Evolutionary conservation across 2,113 vertebrate genomes (phyloP).

Genomic region (Solea senegalensis): DNA sequence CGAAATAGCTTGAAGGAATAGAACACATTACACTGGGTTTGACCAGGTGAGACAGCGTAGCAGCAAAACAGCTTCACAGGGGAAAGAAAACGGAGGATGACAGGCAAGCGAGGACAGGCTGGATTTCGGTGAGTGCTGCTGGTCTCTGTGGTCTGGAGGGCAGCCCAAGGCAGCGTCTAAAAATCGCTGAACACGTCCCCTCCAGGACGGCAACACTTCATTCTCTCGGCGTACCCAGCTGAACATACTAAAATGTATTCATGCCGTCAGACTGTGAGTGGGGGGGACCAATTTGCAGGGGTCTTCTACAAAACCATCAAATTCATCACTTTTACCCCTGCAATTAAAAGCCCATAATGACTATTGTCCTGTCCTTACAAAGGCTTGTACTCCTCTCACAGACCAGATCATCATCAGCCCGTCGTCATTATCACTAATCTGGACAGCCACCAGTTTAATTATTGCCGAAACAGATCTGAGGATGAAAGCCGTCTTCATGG

Average conservation of each 20-base stretch:
- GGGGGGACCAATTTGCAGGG: too few relatives aligned
- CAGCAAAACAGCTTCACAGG: slow-evolving; percentile 35
- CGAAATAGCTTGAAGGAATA: slow-evolving; percentile 25
- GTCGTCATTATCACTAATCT: not conserved
- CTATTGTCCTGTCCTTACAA: not conserved
- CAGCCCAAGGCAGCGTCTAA: slow-evolving; percentile 54
- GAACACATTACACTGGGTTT: slow-evolving; percentile 1
- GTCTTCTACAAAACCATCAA: too few relatives aligned
- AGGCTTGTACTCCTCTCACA: not conserved
- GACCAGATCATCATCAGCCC: not conserved
- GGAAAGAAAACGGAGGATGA: slow-evolving; percentile 20
- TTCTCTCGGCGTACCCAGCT: slow-evolving; percentile 8
- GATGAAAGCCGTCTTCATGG: not conserved
- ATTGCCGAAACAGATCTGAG: not conserved
- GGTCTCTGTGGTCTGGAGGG: slow-evolving; percentile 51
- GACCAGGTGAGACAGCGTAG: slow-evolving; percentile 10
- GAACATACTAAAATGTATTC: slow-evolving; percentile 1
- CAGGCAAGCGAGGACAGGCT: slow-evolving; percentile 18
- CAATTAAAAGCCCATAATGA: not conserved
- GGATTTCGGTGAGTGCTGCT: slow-evolving; percentile 33
- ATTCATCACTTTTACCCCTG: not conserved
- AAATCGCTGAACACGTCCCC: slow-evolving; percentile 54
- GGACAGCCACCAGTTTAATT: not conserved
- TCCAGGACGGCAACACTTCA: slow-evolving; percentile 36
- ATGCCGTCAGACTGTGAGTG: not conserved